phyloP scores from a whole-genome alignment of 2,797 vertebrate genomes.

The Lagodon rhomboides region DNA sequence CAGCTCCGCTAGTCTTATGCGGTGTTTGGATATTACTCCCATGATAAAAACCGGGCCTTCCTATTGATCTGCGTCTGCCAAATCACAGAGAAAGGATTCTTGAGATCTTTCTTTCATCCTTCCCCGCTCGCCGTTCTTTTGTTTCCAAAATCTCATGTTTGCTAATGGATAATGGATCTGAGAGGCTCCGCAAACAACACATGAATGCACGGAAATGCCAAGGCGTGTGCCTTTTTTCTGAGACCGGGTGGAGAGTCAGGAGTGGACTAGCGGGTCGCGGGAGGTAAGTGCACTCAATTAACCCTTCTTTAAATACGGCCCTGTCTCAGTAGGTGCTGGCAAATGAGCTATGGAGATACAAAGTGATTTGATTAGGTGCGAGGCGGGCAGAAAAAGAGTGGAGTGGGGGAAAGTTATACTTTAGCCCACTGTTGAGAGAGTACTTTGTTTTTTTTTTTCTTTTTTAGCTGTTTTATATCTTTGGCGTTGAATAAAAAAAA shows the following conservation, averaged over 20 bases:
- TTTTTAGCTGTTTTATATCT: constrained; percentile 27
- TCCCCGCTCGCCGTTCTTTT: neutral
- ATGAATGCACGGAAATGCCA: neutral
- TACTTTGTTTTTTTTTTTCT: constrained; percentile 1
- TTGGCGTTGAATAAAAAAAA: constrained; percentile 31
- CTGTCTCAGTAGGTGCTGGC: constrained; percentile 38
- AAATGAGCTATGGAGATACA: constrained; percentile 66
- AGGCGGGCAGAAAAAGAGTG: constrained; percentile 29
- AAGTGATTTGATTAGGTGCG: constrained; percentile 63
- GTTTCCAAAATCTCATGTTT: neutral
- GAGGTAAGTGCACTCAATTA: constrained; percentile 67
- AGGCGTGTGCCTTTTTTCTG: constrained; percentile 2
- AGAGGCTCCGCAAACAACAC: constrained; percentile 18
- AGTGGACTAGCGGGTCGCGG: constrained; percentile 42
- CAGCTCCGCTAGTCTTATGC: constrained; percentile 11
- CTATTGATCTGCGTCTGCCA: constrained; percentile 19
- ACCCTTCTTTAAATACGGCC: constrained; percentile 57
- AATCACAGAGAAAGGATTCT: constrained; percentile 4
- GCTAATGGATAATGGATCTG: constrained; percentile 11
- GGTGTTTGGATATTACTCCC: constrained; percentile 19
- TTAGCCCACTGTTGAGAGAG: neutral
- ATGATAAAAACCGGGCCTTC: constrained; percentile 16
- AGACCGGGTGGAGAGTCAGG: constrained; percentile 28
- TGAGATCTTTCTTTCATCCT: constrained; percentile 10
- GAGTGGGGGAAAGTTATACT: constrained; percentile 32